Conservation (phyloP, 1,140 invertebrate genomes). For the Cydia fagiglandana region DNA sequence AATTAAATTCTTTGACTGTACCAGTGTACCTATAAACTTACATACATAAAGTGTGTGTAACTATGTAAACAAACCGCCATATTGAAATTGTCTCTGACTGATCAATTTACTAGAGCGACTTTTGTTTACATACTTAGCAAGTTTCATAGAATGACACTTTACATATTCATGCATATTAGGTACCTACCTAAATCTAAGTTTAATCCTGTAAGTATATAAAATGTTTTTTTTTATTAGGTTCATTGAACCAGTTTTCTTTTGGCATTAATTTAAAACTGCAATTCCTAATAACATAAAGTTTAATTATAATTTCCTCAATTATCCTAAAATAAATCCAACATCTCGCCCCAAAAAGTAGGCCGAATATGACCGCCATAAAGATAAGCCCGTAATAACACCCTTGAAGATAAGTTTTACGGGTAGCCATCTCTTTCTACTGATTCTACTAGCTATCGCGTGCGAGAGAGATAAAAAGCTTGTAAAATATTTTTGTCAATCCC, state of each 20-base stretch:
- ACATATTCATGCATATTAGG: too few species aligned
- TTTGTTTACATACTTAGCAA: too few species aligned
- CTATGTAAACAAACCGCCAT: too few species aligned
- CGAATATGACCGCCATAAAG: constrained; percentile 20
- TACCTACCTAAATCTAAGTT: too few species aligned
- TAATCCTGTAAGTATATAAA: too few species aligned
- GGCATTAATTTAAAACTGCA: not conserved
- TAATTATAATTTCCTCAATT: not conserved
- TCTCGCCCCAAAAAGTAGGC: constrained; percentile 3
- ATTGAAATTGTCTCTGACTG: too few species aligned
- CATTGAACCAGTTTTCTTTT: not conserved
- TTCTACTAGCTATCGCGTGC: not conserved
- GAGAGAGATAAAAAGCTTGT: constrained; percentile 4
- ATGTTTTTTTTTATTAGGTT: too few species aligned
- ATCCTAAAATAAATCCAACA: constrained; percentile 10
- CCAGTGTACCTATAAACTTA: too few species aligned
- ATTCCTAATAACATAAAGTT: not conserved
- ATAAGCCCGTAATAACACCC: constrained; percentile 21
- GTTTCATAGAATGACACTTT: too few species aligned
- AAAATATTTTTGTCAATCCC: constrained; percentile 10
- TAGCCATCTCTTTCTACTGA: not conserved
- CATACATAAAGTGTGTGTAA: too few species aligned
- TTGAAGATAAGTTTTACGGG: constrained; percentile 7
- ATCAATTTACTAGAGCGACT: too few species aligned
- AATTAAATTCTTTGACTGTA: too few species aligned